Evolutionary conservation across 2,797 vertebrate genomes (phyloP).

Genomic region (Clarias laeviceps): DNA sequence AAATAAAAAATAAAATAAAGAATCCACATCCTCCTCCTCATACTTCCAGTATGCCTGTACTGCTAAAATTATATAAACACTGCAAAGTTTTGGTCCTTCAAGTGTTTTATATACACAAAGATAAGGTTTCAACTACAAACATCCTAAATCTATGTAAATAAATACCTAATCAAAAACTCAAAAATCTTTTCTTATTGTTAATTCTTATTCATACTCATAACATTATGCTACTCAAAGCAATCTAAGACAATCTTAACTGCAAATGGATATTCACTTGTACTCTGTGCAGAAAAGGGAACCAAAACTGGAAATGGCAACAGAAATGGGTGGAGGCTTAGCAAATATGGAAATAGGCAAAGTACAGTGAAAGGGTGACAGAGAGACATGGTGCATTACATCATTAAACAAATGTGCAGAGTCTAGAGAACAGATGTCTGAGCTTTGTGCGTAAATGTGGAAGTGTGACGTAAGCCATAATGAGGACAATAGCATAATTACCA

Average conservation of each 20-base stretch:
- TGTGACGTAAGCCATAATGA: conserved; percentile 68
- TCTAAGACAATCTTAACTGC: not conserved
- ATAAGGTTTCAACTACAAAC: not conserved
- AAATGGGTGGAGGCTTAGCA: conserved; percentile 30
- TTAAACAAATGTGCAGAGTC: conserved; percentile 64
- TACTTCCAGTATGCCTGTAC: not conserved
- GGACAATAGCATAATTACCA: conserved; percentile 70
- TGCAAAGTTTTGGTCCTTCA: not conserved
- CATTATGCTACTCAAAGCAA: not conserved
- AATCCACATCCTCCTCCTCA: not conserved
- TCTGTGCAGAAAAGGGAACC: not conserved
- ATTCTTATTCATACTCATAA: not conserved
- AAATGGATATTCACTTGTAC: not conserved
- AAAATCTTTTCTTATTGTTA: not conserved
- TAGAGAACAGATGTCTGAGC: conserved; percentile 71
- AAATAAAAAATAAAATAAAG: not conserved
- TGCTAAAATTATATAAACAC: not conserved
- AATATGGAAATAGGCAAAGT: conserved; percentile 23
- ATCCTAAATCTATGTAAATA: not conserved
- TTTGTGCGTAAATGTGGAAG: conserved; percentile 68
- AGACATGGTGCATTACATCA: conserved; percentile 68
- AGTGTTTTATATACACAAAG: not conserved
- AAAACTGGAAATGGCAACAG: conserved; percentile 2
- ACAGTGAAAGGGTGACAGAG: conserved; percentile 16
- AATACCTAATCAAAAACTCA: not conserved